phyloP scores from a whole-genome alignment of 2,797 vertebrate genomes.

The Peromyscus aztecus region DNA sequence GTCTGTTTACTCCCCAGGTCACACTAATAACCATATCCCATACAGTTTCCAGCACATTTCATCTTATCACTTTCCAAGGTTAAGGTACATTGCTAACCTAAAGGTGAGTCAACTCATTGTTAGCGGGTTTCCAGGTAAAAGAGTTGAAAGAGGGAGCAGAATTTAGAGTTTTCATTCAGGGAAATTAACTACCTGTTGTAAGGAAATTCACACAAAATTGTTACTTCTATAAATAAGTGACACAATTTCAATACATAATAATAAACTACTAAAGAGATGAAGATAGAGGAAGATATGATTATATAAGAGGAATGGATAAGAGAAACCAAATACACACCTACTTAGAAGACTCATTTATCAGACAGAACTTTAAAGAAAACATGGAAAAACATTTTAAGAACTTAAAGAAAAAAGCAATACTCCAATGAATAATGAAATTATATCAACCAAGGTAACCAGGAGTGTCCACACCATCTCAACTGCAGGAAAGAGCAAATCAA shows the following conservation, averaged over 20 bases:
- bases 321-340: not conserved
- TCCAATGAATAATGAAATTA: not conserved
- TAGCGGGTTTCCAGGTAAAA: not conserved
- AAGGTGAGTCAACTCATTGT: not conserved
- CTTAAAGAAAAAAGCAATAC: not conserved
- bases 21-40: not conserved
- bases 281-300: not conserved
- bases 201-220: not conserved
- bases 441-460: not conserved
- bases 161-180: not conserved
- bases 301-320: not conserved
- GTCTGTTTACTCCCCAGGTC: not conserved
- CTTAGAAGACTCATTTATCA: not conserved
- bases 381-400: not conserved
- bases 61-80: not conserved
- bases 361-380: not conserved
- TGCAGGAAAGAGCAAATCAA: not conserved
- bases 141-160: not conserved
- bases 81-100: not conserved
- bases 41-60: not conserved
- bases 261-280: not conserved
- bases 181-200: not conserved
- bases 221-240: not conserved
- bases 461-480: not conserved
- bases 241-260: not conserved